Evolutionary conservation across 2,888 invertebrate genomes (phyloP).

Genomic region (Urechis unicinctus): DNA sequence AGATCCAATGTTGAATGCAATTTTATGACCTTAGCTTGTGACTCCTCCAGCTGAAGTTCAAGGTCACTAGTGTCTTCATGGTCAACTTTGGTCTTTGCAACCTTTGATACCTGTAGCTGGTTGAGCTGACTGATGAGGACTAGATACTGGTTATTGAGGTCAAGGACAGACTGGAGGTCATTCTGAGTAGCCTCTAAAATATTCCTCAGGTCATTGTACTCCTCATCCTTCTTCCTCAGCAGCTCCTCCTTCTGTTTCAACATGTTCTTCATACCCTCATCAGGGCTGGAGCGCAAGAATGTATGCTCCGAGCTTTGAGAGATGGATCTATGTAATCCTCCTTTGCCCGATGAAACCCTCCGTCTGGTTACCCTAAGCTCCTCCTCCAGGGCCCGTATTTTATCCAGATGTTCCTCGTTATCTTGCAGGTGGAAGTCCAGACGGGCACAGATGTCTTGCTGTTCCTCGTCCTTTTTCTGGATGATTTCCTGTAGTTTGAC

Average conservation of each 20-base stretch:
- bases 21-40: not conserved
- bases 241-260: not conserved
- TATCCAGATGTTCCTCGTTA: not conserved
- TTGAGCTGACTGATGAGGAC: not conserved
- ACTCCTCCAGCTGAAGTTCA: not conserved
- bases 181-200: not conserved
- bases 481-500: too few species aligned
- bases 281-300: not conserved
- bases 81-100: not conserved
- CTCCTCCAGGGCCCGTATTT: not conserved
- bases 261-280: not conserved
- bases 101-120: not conserved
- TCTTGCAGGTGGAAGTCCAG: not conserved
- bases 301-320: not conserved
- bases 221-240: not conserved
- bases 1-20: not conserved
- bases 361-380: not conserved
- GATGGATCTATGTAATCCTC: too few species aligned
- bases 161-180: not conserved
- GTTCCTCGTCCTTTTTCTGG: not conserved
- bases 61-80: not conserved
- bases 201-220: not conserved
- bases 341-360: not conserved
- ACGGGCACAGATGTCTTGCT: not conserved
- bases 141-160: not conserved